phyloP scores from a whole-genome alignment of 2,797 vertebrate species.

The Oreortyx pictus region DNA sequence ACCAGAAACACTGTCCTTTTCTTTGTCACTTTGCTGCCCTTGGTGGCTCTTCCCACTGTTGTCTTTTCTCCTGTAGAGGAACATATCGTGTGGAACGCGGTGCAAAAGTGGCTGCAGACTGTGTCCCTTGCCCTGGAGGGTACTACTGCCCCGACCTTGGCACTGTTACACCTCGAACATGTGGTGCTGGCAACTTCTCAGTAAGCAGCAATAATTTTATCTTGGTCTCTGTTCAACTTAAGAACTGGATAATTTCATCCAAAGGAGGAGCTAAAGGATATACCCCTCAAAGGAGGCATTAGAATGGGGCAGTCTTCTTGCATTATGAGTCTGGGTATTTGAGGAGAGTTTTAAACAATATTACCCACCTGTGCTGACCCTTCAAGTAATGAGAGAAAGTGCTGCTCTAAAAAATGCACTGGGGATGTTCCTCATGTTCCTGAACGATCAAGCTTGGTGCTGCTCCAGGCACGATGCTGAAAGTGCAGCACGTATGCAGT shows the following conservation, averaged over 20 bases:
- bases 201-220: slow-evolving; percentile 76
- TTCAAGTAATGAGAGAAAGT: background rate
- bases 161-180: slow-evolving; percentile 82
- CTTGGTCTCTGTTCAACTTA: background rate
- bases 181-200: slow-evolving; percentile 89
- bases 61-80: slow-evolving; percentile 74
- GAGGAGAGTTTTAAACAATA: background rate
- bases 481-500: accelerated
- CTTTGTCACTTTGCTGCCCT: accelerated
- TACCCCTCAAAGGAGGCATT: background rate
- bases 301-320: background rate
- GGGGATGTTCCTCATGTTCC: background rate
- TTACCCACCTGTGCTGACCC: background rate
- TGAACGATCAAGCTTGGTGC: background rate
- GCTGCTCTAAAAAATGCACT: background rate
- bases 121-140: slow-evolving; percentile 85
- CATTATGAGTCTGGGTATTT: background rate
- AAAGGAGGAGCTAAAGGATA: background rate
- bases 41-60: background rate
- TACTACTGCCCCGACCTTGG: slow-evolving; percentile 88
- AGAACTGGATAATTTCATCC: background rate
- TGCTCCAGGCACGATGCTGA: background rate
- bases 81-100: slow-evolving; percentile 81
- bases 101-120: slow-evolving; percentile 81
- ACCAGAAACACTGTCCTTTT: background rate